A percentile compares a stretch with the other conserved stretches of the same genome.
These are phyloP conservation scores for Rhinolophus sinicus DNA, from an alignment of 2,113 vertebrate genomes.

Conservation along the genomic window DNA sequence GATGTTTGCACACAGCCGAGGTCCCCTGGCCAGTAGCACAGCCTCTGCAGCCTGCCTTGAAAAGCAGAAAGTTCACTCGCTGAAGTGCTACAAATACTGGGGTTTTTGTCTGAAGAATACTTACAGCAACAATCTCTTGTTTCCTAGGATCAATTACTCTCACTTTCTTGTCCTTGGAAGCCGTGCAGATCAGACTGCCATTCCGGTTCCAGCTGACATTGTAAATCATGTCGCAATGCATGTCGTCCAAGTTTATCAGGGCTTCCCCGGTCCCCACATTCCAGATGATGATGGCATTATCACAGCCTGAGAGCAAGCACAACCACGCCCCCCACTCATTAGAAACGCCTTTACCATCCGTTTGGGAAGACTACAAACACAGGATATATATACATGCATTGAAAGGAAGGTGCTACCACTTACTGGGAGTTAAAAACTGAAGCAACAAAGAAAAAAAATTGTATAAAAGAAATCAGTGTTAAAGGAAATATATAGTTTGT, in stretches of 20 bases:
- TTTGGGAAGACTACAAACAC: not conserved
- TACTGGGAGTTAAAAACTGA: not conserved
- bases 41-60: not conserved
- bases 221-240: constrained; percentile 96
- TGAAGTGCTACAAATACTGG: not conserved
- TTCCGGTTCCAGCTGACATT: constrained; percentile 96
- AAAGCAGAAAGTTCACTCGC: not conserved
- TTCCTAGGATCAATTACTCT: constrained; percentile 96
- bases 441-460: not conserved
- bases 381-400: fast-evolving
- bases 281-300: constrained; percentile 96
- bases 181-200: constrained; percentile 95
- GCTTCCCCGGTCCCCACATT: constrained; percentile 96
- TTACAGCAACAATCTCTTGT: constrained; percentile 91
- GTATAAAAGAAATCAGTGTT: not conserved
- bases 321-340: not conserved
- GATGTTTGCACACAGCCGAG: not conserved
- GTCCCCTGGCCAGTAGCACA: not conserved
- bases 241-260: constrained; percentile 94
- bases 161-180: constrained; percentile 97
- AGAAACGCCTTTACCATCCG: not conserved
- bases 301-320: constrained; percentile 88
- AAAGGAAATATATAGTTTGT: not conserved
- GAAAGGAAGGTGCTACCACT: not conserved
- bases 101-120: not conserved